phyloP scores from a whole-genome alignment of 2,113 vertebrate species.

The Platichthys flesus region DNA sequence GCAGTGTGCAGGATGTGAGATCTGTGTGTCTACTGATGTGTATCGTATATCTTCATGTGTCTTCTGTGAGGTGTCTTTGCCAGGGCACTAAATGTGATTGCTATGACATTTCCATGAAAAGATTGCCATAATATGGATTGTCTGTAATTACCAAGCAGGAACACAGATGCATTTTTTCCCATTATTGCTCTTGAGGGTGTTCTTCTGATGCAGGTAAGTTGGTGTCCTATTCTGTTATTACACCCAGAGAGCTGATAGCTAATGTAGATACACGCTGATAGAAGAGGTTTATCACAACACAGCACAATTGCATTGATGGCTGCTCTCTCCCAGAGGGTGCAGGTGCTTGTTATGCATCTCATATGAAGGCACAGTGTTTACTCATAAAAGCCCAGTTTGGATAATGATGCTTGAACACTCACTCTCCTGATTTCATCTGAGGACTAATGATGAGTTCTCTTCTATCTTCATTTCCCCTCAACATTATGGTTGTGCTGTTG shows the following conservation, averaged over 20 bases:
- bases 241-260: conserved; percentile 65
- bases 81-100: conserved; percentile 55
- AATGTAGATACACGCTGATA: conserved; percentile 70
- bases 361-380: conserved; percentile 68
- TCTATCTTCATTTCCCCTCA: conserved; percentile 75
- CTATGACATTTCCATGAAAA: conserved; percentile 61
- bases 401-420: conserved; percentile 77
- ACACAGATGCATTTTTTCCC: conserved; percentile 43
- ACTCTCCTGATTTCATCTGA: conserved; percentile 76
- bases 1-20: conserved; percentile 29
- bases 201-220: conserved; percentile 54
- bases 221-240: conserved; percentile 70
- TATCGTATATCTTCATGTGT: conserved; percentile 46
- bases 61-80: conserved; percentile 33
- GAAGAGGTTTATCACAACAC: conserved; percentile 74
- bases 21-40: conserved; percentile 42
- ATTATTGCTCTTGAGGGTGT: conserved; percentile 67
- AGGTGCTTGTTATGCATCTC: conserved; percentile 77
- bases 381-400: conserved; percentile 73
- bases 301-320: conserved; percentile 62
- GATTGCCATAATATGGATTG: conserved; percentile 61
- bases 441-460: conserved; percentile 76
- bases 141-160: conserved; percentile 58
- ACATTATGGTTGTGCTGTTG: conserved; percentile 44
- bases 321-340: conserved; percentile 70